Conservation (phyloP, 2,888 invertebrate genomes). For the Lycaena phlaeas region DNA sequence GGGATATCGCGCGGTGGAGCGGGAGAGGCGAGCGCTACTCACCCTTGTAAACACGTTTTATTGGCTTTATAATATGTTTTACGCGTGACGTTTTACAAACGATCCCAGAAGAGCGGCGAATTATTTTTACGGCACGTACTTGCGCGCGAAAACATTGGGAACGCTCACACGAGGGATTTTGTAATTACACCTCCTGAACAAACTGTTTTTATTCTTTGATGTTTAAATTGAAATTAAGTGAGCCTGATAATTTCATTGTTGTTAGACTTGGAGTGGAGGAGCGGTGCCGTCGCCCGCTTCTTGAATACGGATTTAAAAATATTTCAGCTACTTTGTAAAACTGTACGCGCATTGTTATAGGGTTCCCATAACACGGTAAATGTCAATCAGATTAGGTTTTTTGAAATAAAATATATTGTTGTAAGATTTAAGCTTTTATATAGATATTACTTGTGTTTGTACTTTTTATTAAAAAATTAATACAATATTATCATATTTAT, state of each 20-base stretch:
- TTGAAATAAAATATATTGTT: too few relatives aligned
- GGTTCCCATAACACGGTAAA: too few relatives aligned
- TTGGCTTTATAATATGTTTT: conserved; percentile 74
- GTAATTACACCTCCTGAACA: conserved; percentile 61
- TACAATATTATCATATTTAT: too few relatives aligned
- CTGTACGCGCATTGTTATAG: too few relatives aligned
- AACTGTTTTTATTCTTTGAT: conserved; percentile 49
- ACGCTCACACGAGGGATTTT: conserved; percentile 61
- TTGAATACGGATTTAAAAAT: too few relatives aligned
- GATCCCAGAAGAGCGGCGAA: conserved; percentile 68
- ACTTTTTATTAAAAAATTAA: too few relatives aligned
- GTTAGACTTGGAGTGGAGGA: too few relatives aligned
- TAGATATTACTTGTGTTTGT: too few relatives aligned
- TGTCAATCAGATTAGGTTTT: too few relatives aligned
- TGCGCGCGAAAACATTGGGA: conserved; percentile 54
- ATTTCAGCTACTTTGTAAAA: too few relatives aligned
- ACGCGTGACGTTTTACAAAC: conserved; percentile 74
- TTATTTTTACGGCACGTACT: conserved; percentile 71
- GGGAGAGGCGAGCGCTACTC: conserved; percentile 58
- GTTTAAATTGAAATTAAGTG: conserved; percentile 29
- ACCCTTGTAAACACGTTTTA: conserved; percentile 74
- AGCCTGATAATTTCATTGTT: conserved; percentile 28
- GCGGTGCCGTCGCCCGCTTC: too few relatives aligned
- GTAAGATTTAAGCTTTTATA: too few relatives aligned
- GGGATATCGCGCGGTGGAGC: conserved; percentile 60